Evolutionary conservation across 2,888 invertebrate species (phyloP).

Genomic region (Rotaria sp.): DNA sequence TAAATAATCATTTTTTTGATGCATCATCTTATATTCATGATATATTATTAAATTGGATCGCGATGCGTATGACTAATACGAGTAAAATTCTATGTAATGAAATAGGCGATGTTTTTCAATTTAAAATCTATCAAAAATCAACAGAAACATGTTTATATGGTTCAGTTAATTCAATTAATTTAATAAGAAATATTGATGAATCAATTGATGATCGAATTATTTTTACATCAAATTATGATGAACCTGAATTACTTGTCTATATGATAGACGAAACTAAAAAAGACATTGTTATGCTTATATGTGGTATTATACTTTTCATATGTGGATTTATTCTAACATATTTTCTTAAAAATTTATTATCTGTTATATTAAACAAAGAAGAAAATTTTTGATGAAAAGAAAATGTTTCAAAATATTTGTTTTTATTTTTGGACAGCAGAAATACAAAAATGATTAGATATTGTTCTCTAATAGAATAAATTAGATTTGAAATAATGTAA

Average conservation of each 20-base stretch:
- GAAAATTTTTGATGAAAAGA: background rate
- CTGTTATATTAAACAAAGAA: background rate
- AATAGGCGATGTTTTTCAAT: background rate
- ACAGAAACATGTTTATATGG: background rate
- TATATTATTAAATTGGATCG: background rate
- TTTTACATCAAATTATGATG: background rate
- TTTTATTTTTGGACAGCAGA: too few species aligned
- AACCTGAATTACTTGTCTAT: conserved; percentile 1
- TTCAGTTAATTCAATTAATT: background rate
- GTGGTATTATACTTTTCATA: background rate
- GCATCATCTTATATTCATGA: conserved; percentile 20
- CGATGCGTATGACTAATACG: background rate
- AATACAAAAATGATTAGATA: too few species aligned
- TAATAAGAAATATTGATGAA: background rate
- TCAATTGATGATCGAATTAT: background rate
- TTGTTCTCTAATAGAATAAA: too few species aligned
- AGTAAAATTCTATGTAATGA: background rate
- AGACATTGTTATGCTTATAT: background rate
- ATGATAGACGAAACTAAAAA: background rate
- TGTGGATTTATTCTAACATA: background rate
- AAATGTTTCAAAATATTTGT: too few species aligned
- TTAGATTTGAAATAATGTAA: too few species aligned
- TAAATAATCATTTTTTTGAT: background rate
- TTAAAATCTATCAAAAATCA: background rate
- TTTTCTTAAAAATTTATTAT: background rate